These are phyloP conservation scores for Acyrthosiphon pisum DNA, from an alignment of 1,140 invertebrate species.

Conservation along the genomic window DNA sequence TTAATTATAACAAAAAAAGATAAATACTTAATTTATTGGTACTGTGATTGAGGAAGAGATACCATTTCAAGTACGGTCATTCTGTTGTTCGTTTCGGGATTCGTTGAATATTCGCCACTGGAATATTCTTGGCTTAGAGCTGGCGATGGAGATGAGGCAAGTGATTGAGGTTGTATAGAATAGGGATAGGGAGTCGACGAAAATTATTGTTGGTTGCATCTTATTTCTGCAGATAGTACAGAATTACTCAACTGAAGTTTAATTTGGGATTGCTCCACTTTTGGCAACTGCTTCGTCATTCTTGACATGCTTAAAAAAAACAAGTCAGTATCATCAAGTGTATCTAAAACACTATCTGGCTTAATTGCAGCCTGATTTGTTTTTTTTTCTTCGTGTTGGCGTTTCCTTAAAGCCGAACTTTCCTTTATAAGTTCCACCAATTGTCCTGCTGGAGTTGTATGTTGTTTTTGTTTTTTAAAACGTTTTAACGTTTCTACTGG, in stretches of 20 bases:
- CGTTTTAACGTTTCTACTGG: not conserved
- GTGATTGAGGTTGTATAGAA: constrained; percentile 10
- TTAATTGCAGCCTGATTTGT: not conserved
- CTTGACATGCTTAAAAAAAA: constrained; percentile 23
- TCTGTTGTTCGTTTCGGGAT: not conserved
- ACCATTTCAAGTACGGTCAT: constrained; percentile 9
- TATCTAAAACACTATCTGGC: not conserved
- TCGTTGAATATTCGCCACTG: not conserved
- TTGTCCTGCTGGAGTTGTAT: constrained; percentile 22
- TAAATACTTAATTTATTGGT: not conserved
- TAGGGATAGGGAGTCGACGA: not conserved
- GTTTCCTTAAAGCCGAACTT: constrained; percentile 16
- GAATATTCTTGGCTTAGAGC: constrained; percentile 7
- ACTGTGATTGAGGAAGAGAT: constrained; percentile 5
- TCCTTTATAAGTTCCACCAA: constrained; percentile 24
- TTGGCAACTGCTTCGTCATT: constrained; percentile 26
- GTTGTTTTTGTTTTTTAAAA: constrained; percentile 3
- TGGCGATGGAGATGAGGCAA: not conserved
- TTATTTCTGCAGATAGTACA: constrained; percentile 28
- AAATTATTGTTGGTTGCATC: constrained; percentile 24
- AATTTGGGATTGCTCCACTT: constrained; percentile 27
- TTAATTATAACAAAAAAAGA: not conserved
- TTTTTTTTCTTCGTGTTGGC: constrained; percentile 2
- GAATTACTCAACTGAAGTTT: constrained; percentile 23
- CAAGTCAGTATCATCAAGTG: constrained; percentile 22